phyloP scores from a whole-genome alignment of 1,140 invertebrate species.

The Danaus melanippus region DNA sequence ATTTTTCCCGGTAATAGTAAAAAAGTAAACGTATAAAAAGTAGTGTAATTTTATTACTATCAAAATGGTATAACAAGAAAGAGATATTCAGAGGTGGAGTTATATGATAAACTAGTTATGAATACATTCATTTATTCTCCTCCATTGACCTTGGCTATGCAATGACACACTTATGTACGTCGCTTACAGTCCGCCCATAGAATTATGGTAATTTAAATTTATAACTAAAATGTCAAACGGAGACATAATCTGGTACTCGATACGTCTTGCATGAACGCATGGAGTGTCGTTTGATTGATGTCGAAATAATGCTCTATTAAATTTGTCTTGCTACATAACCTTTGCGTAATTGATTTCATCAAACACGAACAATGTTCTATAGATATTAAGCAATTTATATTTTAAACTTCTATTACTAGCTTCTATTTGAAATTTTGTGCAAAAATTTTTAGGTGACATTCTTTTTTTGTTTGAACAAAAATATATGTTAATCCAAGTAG shows the following conservation, averaged over 20 bases:
- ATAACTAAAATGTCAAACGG: conserved; percentile 17
- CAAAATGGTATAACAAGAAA: too few relatives aligned
- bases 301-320: conserved; percentile 37
- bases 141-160: conserved; percentile 1
- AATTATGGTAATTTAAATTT: conserved; percentile 17
- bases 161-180: conserved; percentile 14
- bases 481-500: too few relatives aligned
- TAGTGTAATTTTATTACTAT: too few relatives aligned
- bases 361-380: conserved; percentile 8
- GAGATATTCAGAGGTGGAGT: conserved; percentile 1
- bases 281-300: conserved; percentile 32
- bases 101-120: too few relatives aligned
- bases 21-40: too few relatives aligned
- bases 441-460: not conserved
- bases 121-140: too few relatives aligned
- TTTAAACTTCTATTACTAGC: too few relatives aligned
- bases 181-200: conserved; percentile 13
- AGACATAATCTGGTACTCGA: conserved; percentile 27
- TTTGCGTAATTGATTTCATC: conserved; percentile 27
- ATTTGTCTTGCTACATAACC: conserved; percentile 35
- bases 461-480: too few relatives aligned
- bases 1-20: too few relatives aligned
- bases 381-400: conserved; percentile 1
- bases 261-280: conserved; percentile 31
- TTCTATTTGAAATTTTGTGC: not conserved